A percentile compares a stretch with the other conserved stretches of the same genome.
Conservation (phyloP, 2,888 invertebrate genomes). For the Dynastes grantii region DNA sequence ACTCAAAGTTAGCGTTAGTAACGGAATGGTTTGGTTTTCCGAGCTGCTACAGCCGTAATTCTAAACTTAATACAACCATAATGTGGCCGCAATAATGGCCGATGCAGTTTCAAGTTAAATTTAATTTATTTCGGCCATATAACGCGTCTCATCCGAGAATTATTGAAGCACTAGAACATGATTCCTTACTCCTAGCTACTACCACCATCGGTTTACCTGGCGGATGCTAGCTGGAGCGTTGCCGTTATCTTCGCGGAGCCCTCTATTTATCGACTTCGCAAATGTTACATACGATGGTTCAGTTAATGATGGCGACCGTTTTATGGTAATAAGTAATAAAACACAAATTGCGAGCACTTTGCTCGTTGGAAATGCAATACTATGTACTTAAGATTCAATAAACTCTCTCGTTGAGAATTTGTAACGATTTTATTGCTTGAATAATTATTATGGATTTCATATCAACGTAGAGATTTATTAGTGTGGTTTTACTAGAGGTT, state of each 20-base stretch:
- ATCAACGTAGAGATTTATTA: too few relatives aligned
- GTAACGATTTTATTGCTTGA: too few relatives aligned
- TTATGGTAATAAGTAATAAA: too few relatives aligned
- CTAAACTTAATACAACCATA: conserved; percentile 31
- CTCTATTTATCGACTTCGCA: conserved; percentile 3
- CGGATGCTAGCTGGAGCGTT: not conserved
- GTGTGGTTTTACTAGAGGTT: too few relatives aligned
- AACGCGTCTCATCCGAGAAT: conserved; percentile 14
- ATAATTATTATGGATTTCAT: too few relatives aligned
- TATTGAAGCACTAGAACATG: conserved; percentile 20
- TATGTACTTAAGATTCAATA: not conserved
- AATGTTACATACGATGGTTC: too few relatives aligned
- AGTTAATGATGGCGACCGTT: too few relatives aligned
- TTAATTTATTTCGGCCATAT: conserved; percentile 29
- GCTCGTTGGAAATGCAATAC: not conserved
- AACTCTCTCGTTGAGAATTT: not conserved
- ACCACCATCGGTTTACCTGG: not conserved
- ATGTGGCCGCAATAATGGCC: conserved; percentile 24
- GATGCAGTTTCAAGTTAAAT: conserved; percentile 41
- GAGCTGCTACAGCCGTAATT: not conserved
- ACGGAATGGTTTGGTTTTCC: not conserved
- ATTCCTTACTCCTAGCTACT: conserved; percentile 1
- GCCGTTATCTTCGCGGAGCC: not conserved
- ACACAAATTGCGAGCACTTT: not conserved
- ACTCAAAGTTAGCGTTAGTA: too few relatives aligned